A percentile compares a stretch with the other conserved stretches of the same genome.
These are phyloP conservation scores for Amphibalanus amphitrite DNA, from an alignment of 1,140 invertebrate genomes.

Conservation along the genomic window DNA sequence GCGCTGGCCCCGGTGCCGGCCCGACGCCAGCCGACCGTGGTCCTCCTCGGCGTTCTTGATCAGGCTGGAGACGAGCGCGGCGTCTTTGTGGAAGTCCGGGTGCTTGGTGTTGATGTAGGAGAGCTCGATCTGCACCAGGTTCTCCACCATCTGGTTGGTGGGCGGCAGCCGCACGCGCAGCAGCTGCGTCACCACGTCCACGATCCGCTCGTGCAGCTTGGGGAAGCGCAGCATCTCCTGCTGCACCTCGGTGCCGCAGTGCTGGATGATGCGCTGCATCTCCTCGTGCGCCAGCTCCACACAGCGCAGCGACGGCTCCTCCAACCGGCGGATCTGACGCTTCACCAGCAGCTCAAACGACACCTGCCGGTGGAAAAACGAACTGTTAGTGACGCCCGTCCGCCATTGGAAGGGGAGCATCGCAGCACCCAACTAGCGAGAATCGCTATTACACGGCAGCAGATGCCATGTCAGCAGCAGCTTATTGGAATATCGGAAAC, in stretches of 20 bases:
- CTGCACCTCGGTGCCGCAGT: conserved; percentile 91
- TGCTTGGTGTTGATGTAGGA: conserved; percentile 99
- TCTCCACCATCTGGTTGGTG: conserved; percentile 94
- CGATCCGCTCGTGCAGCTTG: conserved; percentile 87
- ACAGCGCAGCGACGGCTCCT: conserved; percentile 89
- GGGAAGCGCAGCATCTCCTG: conserved; percentile 98
- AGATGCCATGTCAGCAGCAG: too few species aligned
- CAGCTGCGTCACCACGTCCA: conserved; percentile 92
- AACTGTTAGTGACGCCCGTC: too few species aligned
- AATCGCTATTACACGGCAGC: too few species aligned
- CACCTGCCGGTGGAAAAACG: conserved; percentile 26
- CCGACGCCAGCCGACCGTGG: conserved; percentile 1
- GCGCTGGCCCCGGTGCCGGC: too few species aligned
- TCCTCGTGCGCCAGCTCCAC: conserved; percentile 98
- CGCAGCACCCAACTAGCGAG: too few species aligned
- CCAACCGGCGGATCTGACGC: conserved; percentile 82
- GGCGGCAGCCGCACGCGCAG: conserved; percentile 71
- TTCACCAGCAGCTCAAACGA: conserved; percentile 84
- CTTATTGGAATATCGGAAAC: too few species aligned
- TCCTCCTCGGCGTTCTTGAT: conserved; percentile 15
- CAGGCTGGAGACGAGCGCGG: conserved; percentile 37
- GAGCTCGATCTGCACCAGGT: conserved; percentile 90
- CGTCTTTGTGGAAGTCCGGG: conserved; percentile 95
- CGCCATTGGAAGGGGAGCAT: too few species aligned
- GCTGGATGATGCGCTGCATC: conserved; percentile 93